Evolutionary conservation across 2,888 invertebrate genomes (phyloP).

Genomic region (Polymixis lichenea): DNA sequence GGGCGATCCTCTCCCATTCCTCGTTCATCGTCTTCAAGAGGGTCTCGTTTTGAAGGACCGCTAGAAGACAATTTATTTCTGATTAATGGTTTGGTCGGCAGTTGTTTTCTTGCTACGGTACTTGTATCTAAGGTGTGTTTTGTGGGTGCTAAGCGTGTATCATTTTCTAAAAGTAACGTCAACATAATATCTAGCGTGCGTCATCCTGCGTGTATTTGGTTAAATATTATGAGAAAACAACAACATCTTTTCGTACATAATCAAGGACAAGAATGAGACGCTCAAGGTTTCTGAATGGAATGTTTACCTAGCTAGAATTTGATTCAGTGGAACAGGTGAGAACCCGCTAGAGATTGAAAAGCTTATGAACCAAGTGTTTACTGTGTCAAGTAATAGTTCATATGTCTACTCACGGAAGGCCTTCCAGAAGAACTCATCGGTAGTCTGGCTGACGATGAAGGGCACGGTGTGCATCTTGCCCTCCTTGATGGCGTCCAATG

Average conservation of each 20-base stretch:
- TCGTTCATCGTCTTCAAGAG: conserved; percentile 89
- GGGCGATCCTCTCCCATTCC: conserved; percentile 92
- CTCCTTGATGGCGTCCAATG: conserved; percentile 89
- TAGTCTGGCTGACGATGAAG: conserved; percentile 92
- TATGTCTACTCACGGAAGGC: conserved; percentile 89
- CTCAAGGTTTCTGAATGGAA: background rate
- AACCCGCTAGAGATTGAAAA: background rate
- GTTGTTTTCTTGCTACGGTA: background rate
- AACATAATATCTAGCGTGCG: background rate
- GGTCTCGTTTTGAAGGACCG: conserved; percentile 89
- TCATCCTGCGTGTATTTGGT: background rate
- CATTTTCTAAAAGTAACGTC: background rate
- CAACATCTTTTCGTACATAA: background rate
- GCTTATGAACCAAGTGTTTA: background rate
- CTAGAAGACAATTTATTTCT: conserved; percentile 77
- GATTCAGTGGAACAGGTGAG: background rate
- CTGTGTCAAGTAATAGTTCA: background rate
- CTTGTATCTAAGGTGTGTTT: background rate
- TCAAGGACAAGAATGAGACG: no score
- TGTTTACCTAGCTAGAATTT: background rate
- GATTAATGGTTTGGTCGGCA: background rate
- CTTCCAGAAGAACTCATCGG: conserved; percentile 92
- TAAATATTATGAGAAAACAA: background rate
- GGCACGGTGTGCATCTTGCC: conserved; percentile 92
- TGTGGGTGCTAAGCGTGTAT: background rate